Percentiles rank a stretch among this genome's conserved stretches.
Conservation (phyloP, 2,113 vertebrate species). For the Ursus arctos region DNA sequence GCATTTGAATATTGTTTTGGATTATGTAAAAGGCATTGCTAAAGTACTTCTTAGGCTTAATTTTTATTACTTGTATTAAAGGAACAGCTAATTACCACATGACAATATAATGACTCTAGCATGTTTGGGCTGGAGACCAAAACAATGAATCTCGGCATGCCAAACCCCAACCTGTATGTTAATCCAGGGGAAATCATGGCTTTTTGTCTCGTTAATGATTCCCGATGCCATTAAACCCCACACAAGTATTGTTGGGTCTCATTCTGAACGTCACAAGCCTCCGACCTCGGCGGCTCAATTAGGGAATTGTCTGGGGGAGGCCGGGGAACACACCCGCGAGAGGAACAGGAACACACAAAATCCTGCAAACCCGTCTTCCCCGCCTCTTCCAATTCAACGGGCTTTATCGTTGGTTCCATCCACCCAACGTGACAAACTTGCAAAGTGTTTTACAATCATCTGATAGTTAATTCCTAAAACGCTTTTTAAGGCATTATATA, state of each 20-base stretch:
- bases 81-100: slow-evolving; percentile 82
- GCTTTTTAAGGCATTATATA: slow-evolving; percentile 1
- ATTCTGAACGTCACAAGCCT: slow-evolving; percentile 45
- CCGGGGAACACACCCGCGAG: background rate
- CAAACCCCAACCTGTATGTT: slow-evolving; percentile 74
- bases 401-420: background rate
- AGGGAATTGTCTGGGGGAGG: slow-evolving; percentile 58
- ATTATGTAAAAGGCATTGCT: slow-evolving; percentile 82
- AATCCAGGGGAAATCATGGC: slow-evolving; percentile 68
- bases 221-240: slow-evolving; percentile 78
- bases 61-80: slow-evolving; percentile 85
- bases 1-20: slow-evolving; percentile 84
- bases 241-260: slow-evolving; percentile 67
- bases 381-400: background rate
- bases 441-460: background rate
- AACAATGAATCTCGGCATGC: slow-evolving; percentile 68
- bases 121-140: slow-evolving; percentile 77
- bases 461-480: slow-evolving; percentile 44
- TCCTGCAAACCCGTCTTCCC: background rate
- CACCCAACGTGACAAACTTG: background rate
- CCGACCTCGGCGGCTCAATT: slow-evolving; percentile 5
- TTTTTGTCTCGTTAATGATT: slow-evolving; percentile 77
- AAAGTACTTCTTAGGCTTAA: slow-evolving; percentile 84
- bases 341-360: slow-evolving; percentile 54
- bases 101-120: slow-evolving; percentile 78